Evolutionary conservation across 2,797 vertebrate species (phyloP).

Genomic region (Pogoniulus pusillus): DNA sequence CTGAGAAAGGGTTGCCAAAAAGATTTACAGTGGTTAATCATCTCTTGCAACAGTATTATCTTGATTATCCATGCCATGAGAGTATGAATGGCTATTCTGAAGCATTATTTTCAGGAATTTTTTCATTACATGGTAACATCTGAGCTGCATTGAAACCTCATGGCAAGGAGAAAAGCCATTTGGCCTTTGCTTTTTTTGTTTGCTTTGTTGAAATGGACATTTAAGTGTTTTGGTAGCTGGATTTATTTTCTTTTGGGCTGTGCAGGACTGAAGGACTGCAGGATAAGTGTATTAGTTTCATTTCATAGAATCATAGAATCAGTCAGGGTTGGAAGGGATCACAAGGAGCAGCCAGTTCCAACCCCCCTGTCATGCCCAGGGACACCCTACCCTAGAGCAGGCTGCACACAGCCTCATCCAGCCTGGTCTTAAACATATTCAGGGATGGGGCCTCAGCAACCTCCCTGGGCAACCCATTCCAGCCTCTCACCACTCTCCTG

Average conservation of each 20-base stretch:
- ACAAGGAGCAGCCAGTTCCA: too few species aligned
- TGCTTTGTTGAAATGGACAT: neutral
- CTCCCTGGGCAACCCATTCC: too few species aligned
- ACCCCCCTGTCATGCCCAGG: too few species aligned
- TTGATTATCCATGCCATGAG: constrained; percentile 51
- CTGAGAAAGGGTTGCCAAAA: constrained; percentile 50
- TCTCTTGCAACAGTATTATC: constrained; percentile 51
- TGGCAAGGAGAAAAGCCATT: neutral
- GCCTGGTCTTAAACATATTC: too few species aligned
- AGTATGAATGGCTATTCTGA: constrained; percentile 34
- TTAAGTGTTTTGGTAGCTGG: neutral
- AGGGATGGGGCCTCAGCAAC: too few species aligned
- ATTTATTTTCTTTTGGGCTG: neutral
- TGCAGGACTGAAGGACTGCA: neutral
- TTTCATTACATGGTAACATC: constrained; percentile 38
- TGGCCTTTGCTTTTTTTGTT: neutral
- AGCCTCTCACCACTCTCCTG: too few species aligned
- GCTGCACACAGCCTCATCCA: too few species aligned
- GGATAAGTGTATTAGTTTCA: neutral
- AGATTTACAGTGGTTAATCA: constrained; percentile 50
- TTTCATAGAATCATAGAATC: too few species aligned
- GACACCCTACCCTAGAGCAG: too few species aligned
- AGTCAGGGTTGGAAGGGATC: too few species aligned
- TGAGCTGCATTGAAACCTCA: neutral
- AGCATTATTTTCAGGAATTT: constrained; percentile 52